These are phyloP conservation scores for Yponomeuta sedellus DNA, from an alignment of 2,888 invertebrate genomes.

Conservation along the genomic window DNA sequence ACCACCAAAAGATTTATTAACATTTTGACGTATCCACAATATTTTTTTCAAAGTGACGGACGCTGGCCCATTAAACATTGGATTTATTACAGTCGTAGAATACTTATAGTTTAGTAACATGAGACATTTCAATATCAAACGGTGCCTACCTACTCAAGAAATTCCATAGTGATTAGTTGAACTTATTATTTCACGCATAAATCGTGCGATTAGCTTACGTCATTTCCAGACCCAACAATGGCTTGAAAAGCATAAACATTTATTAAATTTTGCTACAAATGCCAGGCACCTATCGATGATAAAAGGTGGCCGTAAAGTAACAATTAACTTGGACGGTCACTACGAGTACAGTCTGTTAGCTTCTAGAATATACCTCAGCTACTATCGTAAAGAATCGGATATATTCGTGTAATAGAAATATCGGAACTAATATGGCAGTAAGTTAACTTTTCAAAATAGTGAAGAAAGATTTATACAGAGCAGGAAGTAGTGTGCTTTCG, in stretches of 20 bases:
- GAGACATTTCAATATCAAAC: neutral
- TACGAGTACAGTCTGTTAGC: too few species aligned
- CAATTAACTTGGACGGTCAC: neutral
- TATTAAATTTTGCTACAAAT: neutral
- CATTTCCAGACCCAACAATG: neutral
- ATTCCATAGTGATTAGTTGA: neutral
- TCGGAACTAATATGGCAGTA: too few species aligned
- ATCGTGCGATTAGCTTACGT: neutral
- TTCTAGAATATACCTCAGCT: too few species aligned
- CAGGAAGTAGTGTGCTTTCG: too few species aligned
- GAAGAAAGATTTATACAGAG: too few species aligned
- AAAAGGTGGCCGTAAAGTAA: neutral
- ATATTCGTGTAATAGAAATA: too few species aligned
- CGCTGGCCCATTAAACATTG: neutral
- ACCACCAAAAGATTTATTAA: conserved; percentile 11
- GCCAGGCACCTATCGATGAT: too few species aligned
- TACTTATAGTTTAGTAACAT: neutral
- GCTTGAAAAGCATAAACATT: neutral
- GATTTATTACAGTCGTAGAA: neutral
- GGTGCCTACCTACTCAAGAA: neutral
- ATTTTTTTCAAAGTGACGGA: neutral
- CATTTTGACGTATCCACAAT: conserved; percentile 9
- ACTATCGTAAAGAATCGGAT: too few species aligned
- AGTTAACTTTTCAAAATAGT: too few species aligned
- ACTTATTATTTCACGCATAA: neutral